Percentiles rank a stretch among this genome's conserved stretches.
phyloP scores from a whole-genome alignment of 2,797 vertebrate species.

The Natrix natrix region DNA sequence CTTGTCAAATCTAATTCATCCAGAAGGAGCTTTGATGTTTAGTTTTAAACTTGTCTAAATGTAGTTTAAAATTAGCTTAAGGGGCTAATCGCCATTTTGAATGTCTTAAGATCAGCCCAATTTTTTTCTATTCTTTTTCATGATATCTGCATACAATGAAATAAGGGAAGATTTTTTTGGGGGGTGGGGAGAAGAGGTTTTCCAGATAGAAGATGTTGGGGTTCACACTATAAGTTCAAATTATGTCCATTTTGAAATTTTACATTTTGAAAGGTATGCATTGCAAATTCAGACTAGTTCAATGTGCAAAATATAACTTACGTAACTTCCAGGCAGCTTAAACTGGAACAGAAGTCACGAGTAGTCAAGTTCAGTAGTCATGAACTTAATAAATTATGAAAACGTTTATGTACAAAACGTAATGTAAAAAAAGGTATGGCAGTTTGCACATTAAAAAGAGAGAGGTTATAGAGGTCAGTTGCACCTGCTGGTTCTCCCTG shows the following conservation, averaged over 20 bases:
- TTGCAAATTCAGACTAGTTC: neutral
- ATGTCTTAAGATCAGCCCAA: neutral
- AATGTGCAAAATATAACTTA: neutral
- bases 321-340: neutral
- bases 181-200: neutral
- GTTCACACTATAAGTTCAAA: neutral
- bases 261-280: neutral
- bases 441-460: neutral
- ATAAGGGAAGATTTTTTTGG: neutral
- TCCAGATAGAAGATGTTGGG: neutral
- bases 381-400: neutral
- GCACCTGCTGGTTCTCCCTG: neutral
- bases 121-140: neutral
- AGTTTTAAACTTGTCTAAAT: neutral
- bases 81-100: neutral
- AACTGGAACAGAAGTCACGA: neutral
- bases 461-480: neutral
- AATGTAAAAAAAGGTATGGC: neutral
- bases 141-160: neutral
- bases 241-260: neutral
- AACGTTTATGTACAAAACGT: neutral
- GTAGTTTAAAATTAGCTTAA: neutral
- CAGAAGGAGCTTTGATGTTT: conserved; percentile 35
- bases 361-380: neutral
- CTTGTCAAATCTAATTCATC: conserved; percentile 1